phyloP scores from a whole-genome alignment of 2,888 invertebrate species.

The Oxystoma pomonae region DNA sequence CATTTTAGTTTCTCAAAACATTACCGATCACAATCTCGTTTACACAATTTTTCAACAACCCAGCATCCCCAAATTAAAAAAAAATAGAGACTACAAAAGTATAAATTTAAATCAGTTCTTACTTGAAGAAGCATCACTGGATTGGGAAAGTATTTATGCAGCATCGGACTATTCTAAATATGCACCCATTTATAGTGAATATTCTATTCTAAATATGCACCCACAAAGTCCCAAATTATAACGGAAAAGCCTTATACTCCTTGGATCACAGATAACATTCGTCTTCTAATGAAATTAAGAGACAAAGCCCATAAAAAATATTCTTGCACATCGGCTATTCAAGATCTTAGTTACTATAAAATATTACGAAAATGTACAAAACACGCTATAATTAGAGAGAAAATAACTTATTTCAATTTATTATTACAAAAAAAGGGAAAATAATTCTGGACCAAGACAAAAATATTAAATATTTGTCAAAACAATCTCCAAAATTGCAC shows the following conservation, averaged over 20 bases:
- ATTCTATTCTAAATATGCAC: slow-evolving; percentile 13
- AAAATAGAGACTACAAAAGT: not conserved
- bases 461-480: slow-evolving; percentile 4
- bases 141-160: not conserved
- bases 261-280: slow-evolving; percentile 5
- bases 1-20: not conserved
- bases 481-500: not conserved
- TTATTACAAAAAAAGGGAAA: not conserved
- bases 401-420: slow-evolving; percentile 8
- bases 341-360: slow-evolving; percentile 4
- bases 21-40: not conserved
- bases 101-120: not conserved
- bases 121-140: not conserved
- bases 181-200: slow-evolving; percentile 2
- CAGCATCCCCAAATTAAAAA: not conserved
- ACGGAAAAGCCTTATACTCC: slow-evolving; percentile 6
- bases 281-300: slow-evolving; percentile 4
- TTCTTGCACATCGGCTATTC: not conserved
- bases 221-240: not conserved
- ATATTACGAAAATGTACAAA: slow-evolving; percentile 5
- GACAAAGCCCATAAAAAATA: slow-evolving; percentile 7
- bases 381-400: slow-evolving; percentile 3
- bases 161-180: not conserved
- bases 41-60: not conserved
- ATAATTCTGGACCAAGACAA: slow-evolving; percentile 2